Conservation (phyloP, 2,888 invertebrate species). For the Acanthococcus lagerstroemiae region DNA sequence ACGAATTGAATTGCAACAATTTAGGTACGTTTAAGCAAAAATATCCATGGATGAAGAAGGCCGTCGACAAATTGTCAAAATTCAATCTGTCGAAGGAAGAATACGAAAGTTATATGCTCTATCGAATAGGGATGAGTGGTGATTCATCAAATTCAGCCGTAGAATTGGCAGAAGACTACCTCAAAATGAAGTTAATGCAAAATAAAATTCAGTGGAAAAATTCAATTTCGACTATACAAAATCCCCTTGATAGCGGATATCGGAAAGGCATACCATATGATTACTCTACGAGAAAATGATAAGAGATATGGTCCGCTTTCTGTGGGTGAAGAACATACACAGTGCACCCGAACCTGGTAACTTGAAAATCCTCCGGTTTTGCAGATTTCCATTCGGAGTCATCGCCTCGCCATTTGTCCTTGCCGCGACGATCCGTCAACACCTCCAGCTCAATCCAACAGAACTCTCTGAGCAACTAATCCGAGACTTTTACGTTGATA, state of each 20-base stretch:
- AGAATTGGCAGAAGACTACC: too few species aligned
- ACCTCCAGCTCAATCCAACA: neutral
- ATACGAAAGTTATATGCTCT: too few species aligned
- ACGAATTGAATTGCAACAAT: neutral
- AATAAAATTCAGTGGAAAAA: too few species aligned
- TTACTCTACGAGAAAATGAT: neutral
- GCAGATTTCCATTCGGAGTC: neutral
- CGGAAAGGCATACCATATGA: too few species aligned
- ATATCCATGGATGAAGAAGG: too few species aligned
- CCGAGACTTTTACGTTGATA: neutral
- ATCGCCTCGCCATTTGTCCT: neutral
- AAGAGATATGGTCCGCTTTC: neutral
- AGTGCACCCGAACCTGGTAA: neutral
- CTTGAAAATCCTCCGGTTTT: neutral
- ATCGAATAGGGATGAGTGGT: too few species aligned
- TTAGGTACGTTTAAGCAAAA: too few species aligned
- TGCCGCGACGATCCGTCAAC: neutral
- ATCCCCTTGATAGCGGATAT: neutral
- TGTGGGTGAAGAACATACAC: neutral
- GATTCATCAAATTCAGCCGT: too few species aligned
- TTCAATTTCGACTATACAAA: neutral
- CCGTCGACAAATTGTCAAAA: too few species aligned
- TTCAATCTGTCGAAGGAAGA: too few species aligned
- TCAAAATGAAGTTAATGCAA: too few species aligned
- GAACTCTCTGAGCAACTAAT: neutral